Conservation (phyloP, 2,113 vertebrate species). For the Platycercus adscitus region DNA sequence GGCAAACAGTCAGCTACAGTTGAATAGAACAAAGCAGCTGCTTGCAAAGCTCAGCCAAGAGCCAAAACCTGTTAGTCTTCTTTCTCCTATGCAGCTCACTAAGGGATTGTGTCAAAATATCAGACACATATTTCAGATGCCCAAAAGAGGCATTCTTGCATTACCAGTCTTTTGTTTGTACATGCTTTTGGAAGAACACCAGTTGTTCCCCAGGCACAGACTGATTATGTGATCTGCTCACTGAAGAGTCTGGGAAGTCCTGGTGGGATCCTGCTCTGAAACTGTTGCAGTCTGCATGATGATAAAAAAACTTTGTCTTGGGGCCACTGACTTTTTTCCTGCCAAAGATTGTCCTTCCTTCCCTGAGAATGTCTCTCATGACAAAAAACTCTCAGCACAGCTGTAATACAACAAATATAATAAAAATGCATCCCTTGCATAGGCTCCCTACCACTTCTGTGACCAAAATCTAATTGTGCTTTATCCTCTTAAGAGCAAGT, state of each 20-base stretch:
- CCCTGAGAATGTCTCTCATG: background rate
- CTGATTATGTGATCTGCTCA: background rate
- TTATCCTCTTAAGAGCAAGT: background rate
- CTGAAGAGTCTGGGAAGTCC: background rate
- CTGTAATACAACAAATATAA: background rate
- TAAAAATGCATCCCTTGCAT: background rate
- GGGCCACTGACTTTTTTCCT: background rate
- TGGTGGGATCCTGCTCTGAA: background rate
- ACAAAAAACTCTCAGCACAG: background rate
- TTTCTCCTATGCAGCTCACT: conserved; percentile 32
- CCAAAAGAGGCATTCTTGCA: background rate
- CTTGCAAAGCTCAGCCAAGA: conserved; percentile 24
- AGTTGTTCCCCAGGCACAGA: background rate
- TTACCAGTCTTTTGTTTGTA: background rate
- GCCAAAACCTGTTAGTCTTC: conserved; percentile 48
- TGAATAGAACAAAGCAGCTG: conserved; percentile 45
- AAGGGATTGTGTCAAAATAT: background rate
- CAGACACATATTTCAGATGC: background rate
- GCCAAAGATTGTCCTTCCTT: background rate
- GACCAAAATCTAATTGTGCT: background rate
- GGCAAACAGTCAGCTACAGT: conserved; percentile 43
- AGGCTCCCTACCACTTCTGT: background rate
- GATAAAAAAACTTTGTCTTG: background rate
- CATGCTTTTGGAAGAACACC: background rate
- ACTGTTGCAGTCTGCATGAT: background rate